Evolutionary conservation across 2,113 vertebrate species (phyloP), one percentile per base, ranked within the genome.

Genomic region (Lepus europaeus): DNA sequence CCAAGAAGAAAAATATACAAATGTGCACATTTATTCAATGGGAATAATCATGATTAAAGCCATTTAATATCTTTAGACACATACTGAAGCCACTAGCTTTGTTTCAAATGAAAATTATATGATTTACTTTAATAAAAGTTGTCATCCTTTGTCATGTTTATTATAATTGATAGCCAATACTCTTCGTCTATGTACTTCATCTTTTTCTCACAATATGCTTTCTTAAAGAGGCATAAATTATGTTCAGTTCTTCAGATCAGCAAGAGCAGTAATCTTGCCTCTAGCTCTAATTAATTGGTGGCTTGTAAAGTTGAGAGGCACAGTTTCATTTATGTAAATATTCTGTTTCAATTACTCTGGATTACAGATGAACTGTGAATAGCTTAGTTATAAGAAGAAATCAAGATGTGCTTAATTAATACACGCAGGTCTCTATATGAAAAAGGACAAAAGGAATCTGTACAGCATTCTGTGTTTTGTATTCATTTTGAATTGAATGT

Each of bases 281-380:
- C 88, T 91, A 88, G 95, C 84, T 93, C 93, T 97, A 97, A 97
- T 97, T 98, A 97, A 98, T 90, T 96, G 76, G 72, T 98, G 92
- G 70, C 95, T 97, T 96, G 74, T 87, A 97, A 96, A 83, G 63
- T 74, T 88, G 89, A 97, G 94, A 97, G 87, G 51, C 90, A 97
- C 22, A 45, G n/a, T 87, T 70, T 94, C 56, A 97, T 96, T 92
- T 80, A 96, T 87, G 33, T 91, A 94, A 96, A 82, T 95, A 69
- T 84, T 97, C 84, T 83, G 82, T 93, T 87, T 97, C 95, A 94
- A 74, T 96, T 97, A 95, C 78, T 95, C 78, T 92, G 93, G 63
- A 31, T 66, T 90, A 39, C 56, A 86, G 83, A 66, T 92, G 66
- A 97, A 77, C 90, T 86, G 27, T 83, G 49, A 96, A 89, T 96